Evolutionary conservation across 1,140 invertebrate species (phyloP).

Genomic region (Oscheius sp.): DNA sequence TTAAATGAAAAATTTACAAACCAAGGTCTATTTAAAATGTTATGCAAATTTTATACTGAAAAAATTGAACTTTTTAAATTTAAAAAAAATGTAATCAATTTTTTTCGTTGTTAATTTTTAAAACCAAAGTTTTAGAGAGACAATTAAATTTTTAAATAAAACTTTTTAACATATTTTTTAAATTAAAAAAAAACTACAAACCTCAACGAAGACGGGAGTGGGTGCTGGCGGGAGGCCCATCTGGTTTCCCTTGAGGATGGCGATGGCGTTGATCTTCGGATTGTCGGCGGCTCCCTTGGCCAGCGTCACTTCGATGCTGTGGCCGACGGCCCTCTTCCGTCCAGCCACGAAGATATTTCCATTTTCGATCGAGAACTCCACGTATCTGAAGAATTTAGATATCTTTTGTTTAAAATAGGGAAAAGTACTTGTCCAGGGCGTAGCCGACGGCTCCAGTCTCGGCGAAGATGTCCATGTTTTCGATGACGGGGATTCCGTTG

Average conservation of each 20-base stretch:
- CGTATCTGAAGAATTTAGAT: not conserved
- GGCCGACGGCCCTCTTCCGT: not conserved
- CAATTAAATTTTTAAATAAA: too few relatives aligned
- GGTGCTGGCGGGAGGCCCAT: not conserved
- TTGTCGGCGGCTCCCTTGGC: slow-evolving; percentile 5
- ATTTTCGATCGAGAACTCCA: not conserved
- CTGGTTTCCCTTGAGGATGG: not conserved
- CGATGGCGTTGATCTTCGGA: slow-evolving; percentile 16
- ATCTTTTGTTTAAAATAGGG: too few relatives aligned
- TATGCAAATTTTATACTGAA: too few relatives aligned
- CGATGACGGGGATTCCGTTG: slow-evolving; percentile 5
- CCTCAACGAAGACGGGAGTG: not conserved
- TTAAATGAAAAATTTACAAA: too few relatives aligned
- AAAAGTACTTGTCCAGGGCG: not conserved
- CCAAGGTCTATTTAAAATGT: too few relatives aligned
- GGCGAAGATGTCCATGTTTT: not conserved
- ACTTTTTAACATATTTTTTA: too few relatives aligned
- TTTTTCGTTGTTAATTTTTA: too few relatives aligned
- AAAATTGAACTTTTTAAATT: too few relatives aligned
- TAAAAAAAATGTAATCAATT: too few relatives aligned
- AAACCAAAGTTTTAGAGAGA: too few relatives aligned
- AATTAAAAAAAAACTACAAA: too few relatives aligned
- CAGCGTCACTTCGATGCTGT: not conserved
- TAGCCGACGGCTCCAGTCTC: not conserved
- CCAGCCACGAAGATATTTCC: not conserved